Evolutionary conservation across 2,888 invertebrate species (phyloP).

Genomic region (Parthenolecanium corni): DNA sequence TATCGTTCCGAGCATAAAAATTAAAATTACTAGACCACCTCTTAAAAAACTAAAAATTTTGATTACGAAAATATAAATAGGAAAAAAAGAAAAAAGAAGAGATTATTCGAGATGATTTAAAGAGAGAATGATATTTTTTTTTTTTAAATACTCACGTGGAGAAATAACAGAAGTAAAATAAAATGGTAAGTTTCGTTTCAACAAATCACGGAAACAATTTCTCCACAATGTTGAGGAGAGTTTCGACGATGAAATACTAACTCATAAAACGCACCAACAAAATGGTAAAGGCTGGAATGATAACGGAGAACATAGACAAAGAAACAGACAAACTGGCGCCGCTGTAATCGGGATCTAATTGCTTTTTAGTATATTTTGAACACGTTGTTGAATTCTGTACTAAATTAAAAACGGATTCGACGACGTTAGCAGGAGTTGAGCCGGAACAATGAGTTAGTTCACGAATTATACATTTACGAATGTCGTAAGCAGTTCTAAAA

Average conservation of each 20-base stretch:
- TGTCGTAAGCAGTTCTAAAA: conserved; percentile 44
- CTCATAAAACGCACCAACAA: conserved; percentile 10
- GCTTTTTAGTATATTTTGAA: conserved; percentile 38
- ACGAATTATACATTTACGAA: conserved; percentile 49
- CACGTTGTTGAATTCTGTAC: conserved; percentile 58
- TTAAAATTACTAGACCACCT: too few relatives aligned
- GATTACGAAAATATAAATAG: neutral
- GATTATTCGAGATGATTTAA: neutral
- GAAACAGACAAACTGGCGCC: neutral
- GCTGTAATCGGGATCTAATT: conserved; percentile 13
- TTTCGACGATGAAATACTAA: conserved; percentile 12
- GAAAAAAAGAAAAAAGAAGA: conserved; percentile 1
- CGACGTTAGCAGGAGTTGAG: conserved; percentile 67
- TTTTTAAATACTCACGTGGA: too few relatives aligned
- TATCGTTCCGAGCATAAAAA: too few relatives aligned
- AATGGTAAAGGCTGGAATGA: conserved; percentile 13
- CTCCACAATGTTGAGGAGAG: neutral
- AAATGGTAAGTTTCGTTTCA: neutral
- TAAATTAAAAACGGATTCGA: conserved; percentile 61
- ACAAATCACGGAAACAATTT: neutral
- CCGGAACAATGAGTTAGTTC: conserved; percentile 55
- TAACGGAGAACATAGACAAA: conserved; percentile 7
- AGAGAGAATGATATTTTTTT: too few relatives aligned
- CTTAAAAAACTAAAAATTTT: too few relatives aligned
- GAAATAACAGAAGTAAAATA: neutral